Base-by-base conservation (phyloP, 2,797 vertebrate genomes). In the Alca torda region DNA sequence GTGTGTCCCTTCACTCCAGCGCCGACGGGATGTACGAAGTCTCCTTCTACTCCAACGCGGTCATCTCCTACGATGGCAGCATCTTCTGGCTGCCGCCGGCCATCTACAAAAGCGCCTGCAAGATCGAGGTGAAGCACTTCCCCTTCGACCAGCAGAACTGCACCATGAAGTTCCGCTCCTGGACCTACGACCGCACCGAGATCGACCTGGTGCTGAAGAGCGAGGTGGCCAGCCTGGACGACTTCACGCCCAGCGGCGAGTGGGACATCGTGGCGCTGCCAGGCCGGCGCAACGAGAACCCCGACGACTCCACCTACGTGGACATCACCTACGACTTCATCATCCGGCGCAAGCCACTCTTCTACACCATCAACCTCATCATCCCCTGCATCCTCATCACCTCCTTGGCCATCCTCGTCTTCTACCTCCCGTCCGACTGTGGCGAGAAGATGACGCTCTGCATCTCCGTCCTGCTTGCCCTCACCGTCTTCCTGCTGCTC, bases 81-180 rank as follows among this genome's bases (percentile, higher is more conserved):
- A 99, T 99, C 95, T 99, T 99, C 98, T 99, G 99, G 99, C 97
- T 99, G 80, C 99, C 99, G 0, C 99, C 99, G 0, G 99, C 99
- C 93, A 99, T 99, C 98, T 99, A 99, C 95, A 99, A 99, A 97
- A 99, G 99, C 0, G 99, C 99, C 0, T 99, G 99, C 97, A 99
- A 99, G 98, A 99, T 99, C 1, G 99, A 99, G 95, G 99, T 99
- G 54, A 99, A 99, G 97, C 99, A 99, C 95, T 99, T 99, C 97
- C 99, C 99, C 5, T 99, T 99, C 1, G 99, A 99, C 98, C 99
- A 99, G 98, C 99, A 99, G 98, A 99, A 99, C 98, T 99, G 99
- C 98, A 99, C 99, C 18, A 98, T 99, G 94, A 99, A 98, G 93
- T 99, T 99, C 97, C 99, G 99, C 54, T 99, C 99, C 4, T 99